phyloP scores from a whole-genome alignment of 2,113 vertebrate genomes.

The Aramus guarauna region DNA sequence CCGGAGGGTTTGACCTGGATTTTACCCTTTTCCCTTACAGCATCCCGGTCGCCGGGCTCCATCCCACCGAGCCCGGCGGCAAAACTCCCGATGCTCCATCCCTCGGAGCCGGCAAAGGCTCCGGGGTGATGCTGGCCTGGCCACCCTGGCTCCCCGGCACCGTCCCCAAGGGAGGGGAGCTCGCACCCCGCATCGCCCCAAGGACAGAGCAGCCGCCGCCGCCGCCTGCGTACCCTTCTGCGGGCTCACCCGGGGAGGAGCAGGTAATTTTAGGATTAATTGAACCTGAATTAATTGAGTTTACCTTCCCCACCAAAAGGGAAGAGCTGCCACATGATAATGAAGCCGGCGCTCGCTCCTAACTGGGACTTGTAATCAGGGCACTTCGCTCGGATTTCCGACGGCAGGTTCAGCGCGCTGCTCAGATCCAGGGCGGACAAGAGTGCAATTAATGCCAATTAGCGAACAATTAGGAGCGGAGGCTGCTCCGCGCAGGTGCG shows the following conservation, averaged over 20 bases:
- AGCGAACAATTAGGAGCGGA: neutral
- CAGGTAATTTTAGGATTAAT: conserved; percentile 36
- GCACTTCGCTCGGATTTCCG: neutral
- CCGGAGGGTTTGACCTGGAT: neutral
- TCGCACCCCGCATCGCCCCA: accelerated
- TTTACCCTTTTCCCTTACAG: neutral
- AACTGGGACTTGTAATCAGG: conserved; percentile 61
- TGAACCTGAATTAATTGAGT: conserved; percentile 55
- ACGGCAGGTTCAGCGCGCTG: neutral
- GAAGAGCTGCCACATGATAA: neutral
- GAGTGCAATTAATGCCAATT: conserved; percentile 31
- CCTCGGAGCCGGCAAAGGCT: neutral
- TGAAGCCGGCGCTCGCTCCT: conserved; percentile 2
- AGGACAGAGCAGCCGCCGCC: neutral
- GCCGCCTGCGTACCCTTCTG: neutral
- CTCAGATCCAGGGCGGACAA: neutral
- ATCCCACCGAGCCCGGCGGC: neutral
- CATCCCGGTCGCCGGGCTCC: accelerated
- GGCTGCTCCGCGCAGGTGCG: neutral
- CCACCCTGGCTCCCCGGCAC: neutral
- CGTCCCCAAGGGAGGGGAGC: neutral
- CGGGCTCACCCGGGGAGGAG: neutral
- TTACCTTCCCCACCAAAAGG: neutral
- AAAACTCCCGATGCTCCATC: neutral
- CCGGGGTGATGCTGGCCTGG: neutral